Evolutionary conservation across 2,797 vertebrate species (phyloP), one percentile per base, ranked within the genome.

Genomic region (Tarsius wallacei): DNA sequence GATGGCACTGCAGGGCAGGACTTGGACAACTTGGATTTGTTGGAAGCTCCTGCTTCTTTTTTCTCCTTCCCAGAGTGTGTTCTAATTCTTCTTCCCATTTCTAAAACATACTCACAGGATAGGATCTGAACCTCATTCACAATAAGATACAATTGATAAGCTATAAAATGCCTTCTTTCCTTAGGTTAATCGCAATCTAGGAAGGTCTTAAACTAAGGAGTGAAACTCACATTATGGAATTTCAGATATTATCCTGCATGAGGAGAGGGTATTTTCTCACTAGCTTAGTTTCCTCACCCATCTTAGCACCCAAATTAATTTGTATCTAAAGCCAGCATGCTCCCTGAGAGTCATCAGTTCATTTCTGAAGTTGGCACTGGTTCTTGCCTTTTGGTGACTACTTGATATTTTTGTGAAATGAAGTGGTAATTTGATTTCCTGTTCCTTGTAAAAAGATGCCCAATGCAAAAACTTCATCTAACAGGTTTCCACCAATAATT

Each of bases 391-490:
- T 93, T 96, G 81, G 68, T 90, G 91, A 93, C 74, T 77, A 77
- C 53, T 87, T 90, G 87, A 87, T 97, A 89, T 96, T 87, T 97
- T 83, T 94, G 84, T 97, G 94, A 93, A 93, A 97, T 49, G 70
- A 96, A 94, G 94, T 93, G 91, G 59, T 90, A 90, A 96, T 97
- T 97, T 98, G 85, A 93, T 93, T 94, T 95, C 90, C 82, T 90
- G 10, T 90, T 92, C 22, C 68, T 96, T 91, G 53, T 80, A 87
- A 49, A 86, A 96, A 80, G 94, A 87, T 93, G 81, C 83, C 93
- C 89, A 95, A 33, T 64, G 19, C 68, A 93, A 51, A 51, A 63
- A 92, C 91, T 87, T 61, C 90, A 85, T 85, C 77, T 92, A 93
- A 95, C 70, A 78, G 49, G 14, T 96, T 94, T 97, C 64, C 42